Base-by-base conservation (phyloP, 1,140 invertebrate species). In the Zaprionus nigranus region DNA sequence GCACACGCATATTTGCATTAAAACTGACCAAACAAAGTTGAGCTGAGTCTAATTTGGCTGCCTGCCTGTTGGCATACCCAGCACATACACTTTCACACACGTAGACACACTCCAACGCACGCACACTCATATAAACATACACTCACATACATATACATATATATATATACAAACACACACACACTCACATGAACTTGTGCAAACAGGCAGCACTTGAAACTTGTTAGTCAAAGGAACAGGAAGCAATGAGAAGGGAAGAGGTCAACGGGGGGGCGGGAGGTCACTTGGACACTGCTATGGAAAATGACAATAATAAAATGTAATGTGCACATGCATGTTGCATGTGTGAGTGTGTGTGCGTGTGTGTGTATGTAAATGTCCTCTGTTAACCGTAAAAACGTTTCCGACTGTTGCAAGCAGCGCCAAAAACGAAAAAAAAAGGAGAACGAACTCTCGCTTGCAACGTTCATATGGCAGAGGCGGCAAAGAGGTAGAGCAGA, bases 221-320 rank as follows among this genome's bases (percentile, higher is more conserved):
- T 84, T 90, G 73, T 68, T 82, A 69, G 75, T 64, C 66, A 74
- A 75, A 63, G 61, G 40, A 49, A 12, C 9, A 54, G 43, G 11
- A 59, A 22, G 26, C 20, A 40, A 28, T 17, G 12, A 36, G 38
- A 4, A 13, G 60, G 13, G 38, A 34, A 12, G 56, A 51, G 24
- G 17, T 53, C 26, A 17, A 46, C 59, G 9, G 5, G 43, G 30
- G 43, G 9, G 5, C 38, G 30, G 43, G 30, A 43, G 26, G 30
- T 61, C 60, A 36, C 70, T 70, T 69, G 68, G 79, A 74, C 83
- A 60, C 36, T 68, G 70, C 81, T 71, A 85, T 82, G 86, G 86
- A 90, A 90, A 90, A 90, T 90, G 86, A 90, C 86, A 90, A 90
- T 90, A 90, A 90, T 90, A 90, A 90, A 90, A 90, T 90, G 90